Evolutionary conservation across 2,888 invertebrate species (phyloP).

Genomic region (Parasteatoda lunata): DNA sequence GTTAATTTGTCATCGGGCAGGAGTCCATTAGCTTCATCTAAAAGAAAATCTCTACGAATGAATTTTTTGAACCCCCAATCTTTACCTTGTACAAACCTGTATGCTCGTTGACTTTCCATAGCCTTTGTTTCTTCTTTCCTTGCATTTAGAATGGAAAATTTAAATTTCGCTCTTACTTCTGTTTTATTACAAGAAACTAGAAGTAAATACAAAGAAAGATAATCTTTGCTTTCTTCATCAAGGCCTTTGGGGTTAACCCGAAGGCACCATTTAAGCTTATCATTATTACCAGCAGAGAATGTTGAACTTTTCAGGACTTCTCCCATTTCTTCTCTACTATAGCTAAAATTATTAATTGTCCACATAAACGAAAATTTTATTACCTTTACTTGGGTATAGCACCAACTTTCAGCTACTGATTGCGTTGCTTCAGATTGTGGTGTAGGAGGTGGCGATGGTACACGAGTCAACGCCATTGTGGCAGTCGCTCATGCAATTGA

Average conservation of each 20-base stretch:
- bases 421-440: slow-evolving; percentile 85
- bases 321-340: slow-evolving; percentile 99
- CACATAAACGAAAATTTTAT: slow-evolving; percentile 99
- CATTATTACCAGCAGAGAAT: slow-evolving; percentile 99
- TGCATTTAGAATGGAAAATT: slow-evolving; percentile 99
- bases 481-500: slow-evolving; percentile 31
- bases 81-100: slow-evolving; percentile 99
- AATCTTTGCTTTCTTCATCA: slow-evolving; percentile 99
- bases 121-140: slow-evolving; percentile 99
- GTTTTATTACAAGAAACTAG: slow-evolving; percentile 99
- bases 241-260: slow-evolving; percentile 99
- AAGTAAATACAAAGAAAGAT: slow-evolving; percentile 97
- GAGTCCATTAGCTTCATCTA: slow-evolving; percentile 98
- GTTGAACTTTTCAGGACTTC: slow-evolving; percentile 99
- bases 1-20: slow-evolving; percentile 99
- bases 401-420: slow-evolving; percentile 99
- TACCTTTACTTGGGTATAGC: slow-evolving; percentile 99
- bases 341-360: slow-evolving; percentile 99
- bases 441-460: slow-evolving; percentile 91
- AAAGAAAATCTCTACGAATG: slow-evolving; percentile 97
- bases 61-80: slow-evolving; percentile 99
- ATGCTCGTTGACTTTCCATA: slow-evolving; percentile 96
- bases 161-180: slow-evolving; percentile 99
- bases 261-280: slow-evolving; percentile 99
- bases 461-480: slow-evolving; percentile 92